Evolutionary conservation across 2,888 invertebrate genomes (phyloP).

Genomic region (Dolichopus griseipennis): DNA sequence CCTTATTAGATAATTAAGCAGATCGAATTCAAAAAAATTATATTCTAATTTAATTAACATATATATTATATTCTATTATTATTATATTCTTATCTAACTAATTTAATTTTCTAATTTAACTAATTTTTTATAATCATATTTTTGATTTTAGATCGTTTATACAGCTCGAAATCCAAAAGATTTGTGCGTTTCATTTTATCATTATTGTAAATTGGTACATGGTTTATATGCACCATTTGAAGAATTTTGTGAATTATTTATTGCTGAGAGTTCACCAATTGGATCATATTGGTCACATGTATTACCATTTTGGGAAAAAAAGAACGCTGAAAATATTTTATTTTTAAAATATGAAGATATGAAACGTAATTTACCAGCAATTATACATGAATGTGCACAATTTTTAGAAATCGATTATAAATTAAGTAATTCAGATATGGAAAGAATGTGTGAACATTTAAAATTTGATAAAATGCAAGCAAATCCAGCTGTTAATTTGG

Average conservation of each 20-base stretch:
- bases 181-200: slow-evolving; percentile 78
- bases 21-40: no score
- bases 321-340: slow-evolving; percentile 61
- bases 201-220: slow-evolving; percentile 68
- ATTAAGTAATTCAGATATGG: slow-evolving; percentile 57
- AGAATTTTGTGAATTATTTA: slow-evolving; percentile 65
- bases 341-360: slow-evolving; percentile 78
- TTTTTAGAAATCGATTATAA: slow-evolving; percentile 49
- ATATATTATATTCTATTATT: no score
- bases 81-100: no score
- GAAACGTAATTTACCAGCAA: slow-evolving; percentile 59
- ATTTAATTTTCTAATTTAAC: no score
- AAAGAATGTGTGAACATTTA: slow-evolving; percentile 61
- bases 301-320: slow-evolving; percentile 59
- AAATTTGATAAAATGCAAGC: slow-evolving; percentile 73
- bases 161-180: slow-evolving; percentile 85
- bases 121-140: no score
- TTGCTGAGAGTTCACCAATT: slow-evolving; percentile 56
- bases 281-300: slow-evolving; percentile 59
- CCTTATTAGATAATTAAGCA: no score
- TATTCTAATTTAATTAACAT: no score
- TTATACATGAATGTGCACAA: slow-evolving; percentile 58
- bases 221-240: slow-evolving; percentile 57
- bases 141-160: slow-evolving; percentile 61
- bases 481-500: slow-evolving; percentile 70